Evolutionary conservation across 2,113 vertebrate genomes (phyloP), one percentile per base, ranked within the genome.

Genomic region (Pao palembangensis): DNA sequence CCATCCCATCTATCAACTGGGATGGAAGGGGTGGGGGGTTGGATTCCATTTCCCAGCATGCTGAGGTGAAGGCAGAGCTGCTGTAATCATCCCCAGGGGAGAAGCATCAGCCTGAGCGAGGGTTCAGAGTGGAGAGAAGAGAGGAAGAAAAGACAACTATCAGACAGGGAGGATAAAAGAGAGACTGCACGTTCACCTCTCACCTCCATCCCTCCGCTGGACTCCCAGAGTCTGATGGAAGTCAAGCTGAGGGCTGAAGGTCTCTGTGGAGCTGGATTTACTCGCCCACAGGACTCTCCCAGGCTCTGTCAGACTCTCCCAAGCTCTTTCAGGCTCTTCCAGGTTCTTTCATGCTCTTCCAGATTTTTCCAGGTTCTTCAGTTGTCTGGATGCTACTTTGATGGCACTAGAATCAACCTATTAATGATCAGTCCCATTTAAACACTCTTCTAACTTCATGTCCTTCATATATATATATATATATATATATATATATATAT

Each of bases 11-110:
- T 10, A 76, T 67, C 58, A 53, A 23, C 51, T 23, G 8, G 52
- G 19, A 8, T 16, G 5, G 5, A 6, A 7, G 16, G 8, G 20
- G 19, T 17, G 13, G 8, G 46, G 15, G 68, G 62, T 67, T 54
- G 53, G 73, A 75, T 68, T 71, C 73, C 76, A 82, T 66, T 38
- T 75, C 61, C 69, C 73, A 71, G 62, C 49, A 61, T 25, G 52
- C 53, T 8, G 48, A 50, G 55, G 56, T 55, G 28, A 4, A 57
- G 42, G 54, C 56, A 51, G 50, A 53, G 68, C 60, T 52, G 12
- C 69, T 55, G 14, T 68, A 73, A 68, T 67, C 74, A 59, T 41
- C n/a, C 67, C 44, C 13, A 0, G 19, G 73, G 51, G 58, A 47
- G 49, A 58, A 43, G 21, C 44, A n/a, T 6, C 15, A 47, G 44